A percentile compares a stretch with the other conserved stretches of the same genome.
These are phyloP conservation scores for Drosophila picticornis DNA, from an alignment of 2,888 invertebrate species.

Conservation along the genomic window DNA sequence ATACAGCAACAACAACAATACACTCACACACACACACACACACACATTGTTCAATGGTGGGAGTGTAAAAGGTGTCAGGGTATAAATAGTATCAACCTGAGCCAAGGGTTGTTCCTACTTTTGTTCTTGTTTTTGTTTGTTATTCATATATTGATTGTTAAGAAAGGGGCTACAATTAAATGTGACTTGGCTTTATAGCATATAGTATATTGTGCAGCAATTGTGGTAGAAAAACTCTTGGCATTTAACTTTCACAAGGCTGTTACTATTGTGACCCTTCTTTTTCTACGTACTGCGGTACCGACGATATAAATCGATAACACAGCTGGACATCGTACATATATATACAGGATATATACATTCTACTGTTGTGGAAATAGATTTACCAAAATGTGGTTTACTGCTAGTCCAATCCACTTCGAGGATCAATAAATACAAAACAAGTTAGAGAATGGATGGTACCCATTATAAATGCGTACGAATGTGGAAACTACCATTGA, in stretches of 20 bases:
- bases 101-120: slow-evolving; percentile 41
- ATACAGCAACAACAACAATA: neutral
- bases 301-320: neutral
- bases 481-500: neutral
- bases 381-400: neutral
- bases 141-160: slow-evolving; percentile 38
- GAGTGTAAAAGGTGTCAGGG: neutral
- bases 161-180: slow-evolving; percentile 17
- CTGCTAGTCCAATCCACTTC: neutral
- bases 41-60: neutral
- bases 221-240: neutral
- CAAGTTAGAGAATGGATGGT: neutral
- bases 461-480: neutral
- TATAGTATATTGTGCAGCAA: neutral
- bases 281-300: neutral
- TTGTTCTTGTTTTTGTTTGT: slow-evolving; percentile 12
- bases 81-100: slow-evolving; percentile 46
- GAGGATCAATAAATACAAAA: neutral
- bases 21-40: neutral
- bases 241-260: neutral
- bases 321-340: neutral
- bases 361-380: neutral
- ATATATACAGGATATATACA: neutral
- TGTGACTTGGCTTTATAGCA: slow-evolving; percentile 3
- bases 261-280: neutral